A percentile compares a stretch with the other conserved stretches of the same genome.
phyloP scores from a whole-genome alignment of 2,888 invertebrate genomes.

The Caenorhabditis wallacei region DNA sequence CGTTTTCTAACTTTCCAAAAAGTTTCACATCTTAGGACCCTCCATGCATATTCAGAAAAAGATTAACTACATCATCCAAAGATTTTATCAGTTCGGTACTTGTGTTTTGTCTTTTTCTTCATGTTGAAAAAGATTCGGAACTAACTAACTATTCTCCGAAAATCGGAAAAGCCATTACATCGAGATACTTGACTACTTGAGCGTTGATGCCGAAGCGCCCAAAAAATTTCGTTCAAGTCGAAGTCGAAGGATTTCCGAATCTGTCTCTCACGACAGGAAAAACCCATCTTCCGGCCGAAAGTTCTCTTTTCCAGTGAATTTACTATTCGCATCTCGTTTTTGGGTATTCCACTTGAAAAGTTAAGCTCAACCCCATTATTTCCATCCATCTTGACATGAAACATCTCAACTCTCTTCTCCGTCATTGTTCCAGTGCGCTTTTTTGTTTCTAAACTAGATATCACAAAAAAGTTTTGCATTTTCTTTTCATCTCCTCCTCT shows the following conservation, averaged over 20 bases:
- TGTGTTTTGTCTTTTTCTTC: not conserved
- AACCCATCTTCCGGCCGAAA: constrained; percentile 61
- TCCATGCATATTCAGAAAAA: too few relatives aligned
- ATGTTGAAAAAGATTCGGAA: constrained; percentile 13
- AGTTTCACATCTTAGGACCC: too few relatives aligned
- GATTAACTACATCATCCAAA: too few relatives aligned
- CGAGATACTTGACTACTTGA: constrained; percentile 61
- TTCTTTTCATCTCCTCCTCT: not conserved
- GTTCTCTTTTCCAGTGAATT: constrained; percentile 55
- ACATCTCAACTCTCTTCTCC: not conserved
- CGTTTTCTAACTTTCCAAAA: not conserved
- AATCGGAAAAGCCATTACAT: constrained; percentile 63
- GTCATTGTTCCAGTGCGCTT: not conserved
- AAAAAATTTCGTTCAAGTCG: constrained; percentile 53
- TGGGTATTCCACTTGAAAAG: constrained; percentile 10
- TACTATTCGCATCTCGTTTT: constrained; percentile 48
- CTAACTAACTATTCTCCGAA: constrained; percentile 41
- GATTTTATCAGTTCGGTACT: not conserved
- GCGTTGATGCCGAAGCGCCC: constrained; percentile 45
- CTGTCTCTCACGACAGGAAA: constrained; percentile 65
- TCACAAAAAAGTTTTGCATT: not conserved
- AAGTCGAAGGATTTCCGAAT: constrained; percentile 52
- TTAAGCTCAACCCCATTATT: constrained; percentile 21
- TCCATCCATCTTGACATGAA: constrained; percentile 9
- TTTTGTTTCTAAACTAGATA: constrained; percentile 13